Evolutionary conservation across 2,888 invertebrate genomes (phyloP).

Genomic region (Cataglyphis livida): DNA sequence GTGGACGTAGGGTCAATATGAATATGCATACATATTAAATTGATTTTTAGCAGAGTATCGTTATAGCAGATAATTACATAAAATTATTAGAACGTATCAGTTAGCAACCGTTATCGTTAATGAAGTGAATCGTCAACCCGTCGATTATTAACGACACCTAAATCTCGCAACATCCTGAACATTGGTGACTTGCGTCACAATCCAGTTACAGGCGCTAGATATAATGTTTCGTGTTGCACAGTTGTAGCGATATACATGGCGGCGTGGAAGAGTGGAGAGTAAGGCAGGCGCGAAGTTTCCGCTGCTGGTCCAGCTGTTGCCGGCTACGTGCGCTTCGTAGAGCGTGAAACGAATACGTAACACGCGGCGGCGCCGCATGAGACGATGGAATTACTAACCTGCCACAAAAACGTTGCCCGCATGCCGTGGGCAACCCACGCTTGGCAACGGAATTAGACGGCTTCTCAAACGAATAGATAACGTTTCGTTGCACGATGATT

Average conservation of each 20-base stretch:
- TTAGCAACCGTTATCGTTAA: conserved; percentile 8
- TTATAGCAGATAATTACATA: not conserved
- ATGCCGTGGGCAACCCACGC: conserved; percentile 1
- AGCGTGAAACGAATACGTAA: conserved; percentile 53
- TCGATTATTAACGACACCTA: not conserved
- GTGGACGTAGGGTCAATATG: not conserved
- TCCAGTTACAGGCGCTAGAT: conserved; percentile 3
- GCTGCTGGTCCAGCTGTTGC: conserved; percentile 14
- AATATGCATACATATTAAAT: not conserved
- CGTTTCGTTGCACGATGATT: conserved; percentile 1
- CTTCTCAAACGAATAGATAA: conserved; percentile 12
- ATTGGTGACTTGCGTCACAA: not conserved
- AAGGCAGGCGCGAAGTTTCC: not conserved
- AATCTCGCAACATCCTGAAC: conserved; percentile 18
- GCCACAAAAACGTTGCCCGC: conserved; percentile 49
- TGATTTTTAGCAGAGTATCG: not conserved
- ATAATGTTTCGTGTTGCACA: conserved; percentile 32
- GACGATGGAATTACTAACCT: conserved; percentile 64
- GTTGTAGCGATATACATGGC: conserved; percentile 14
- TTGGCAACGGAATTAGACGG: conserved; percentile 14
- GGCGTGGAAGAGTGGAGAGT: not conserved
- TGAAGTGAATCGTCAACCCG: conserved; percentile 9
- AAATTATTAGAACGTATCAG: not conserved
- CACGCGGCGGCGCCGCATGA: conserved; percentile 19
- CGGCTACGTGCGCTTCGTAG: conserved; percentile 55